Base-by-base conservation (phyloP, 2,888 invertebrate genomes). In the Acronicta leporina region DNA sequence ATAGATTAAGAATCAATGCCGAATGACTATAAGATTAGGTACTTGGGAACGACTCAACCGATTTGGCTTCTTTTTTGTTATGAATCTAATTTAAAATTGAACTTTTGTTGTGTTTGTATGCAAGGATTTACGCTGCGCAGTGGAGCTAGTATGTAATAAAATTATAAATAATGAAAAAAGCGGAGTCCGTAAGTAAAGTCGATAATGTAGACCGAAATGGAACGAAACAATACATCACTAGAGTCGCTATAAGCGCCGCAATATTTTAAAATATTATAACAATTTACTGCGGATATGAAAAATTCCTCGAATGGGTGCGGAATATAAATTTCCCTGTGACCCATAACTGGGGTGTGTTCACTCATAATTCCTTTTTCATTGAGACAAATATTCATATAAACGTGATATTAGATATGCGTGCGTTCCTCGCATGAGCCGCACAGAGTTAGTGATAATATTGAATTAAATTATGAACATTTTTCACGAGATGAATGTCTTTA, bases 321-420 rank as follows among this genome's bases (percentile, higher is more conserved):
- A 81, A 81, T 84, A 90, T 91, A 92, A 89, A 91, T 91, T 89
- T 84, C 59, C 73, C 68, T 82, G 85, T 86, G 87, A 86, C 85
- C 88, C 87, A 81, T 81, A 83, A 84, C 79, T 61, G 79, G 83
- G 86, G 73, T 85, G 86, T 86, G 85, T 83, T 81, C 79, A 68
- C 81, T 86, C 90, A 86, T 92, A 92, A 92, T 92, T 91, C 88
- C 87, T 82, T 90, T 92, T 92, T 91, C 91, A 92, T 92, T 92
- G 92, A 92, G 92, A 93, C 93, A 92, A 94, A 94, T 93, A 92
- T 91, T 88, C 91, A 88, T 90, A 90, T 88, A 88, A 89, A 68
- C 60, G 71, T 86, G 80, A 82, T 88, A 87, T 88, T 87, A 88
- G 80, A 79, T 70, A 78, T 73, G 83, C 80, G 89, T 88, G 89